phyloP scores from a whole-genome alignment of 2,888 invertebrate species.

The Eurytoma californica region DNA sequence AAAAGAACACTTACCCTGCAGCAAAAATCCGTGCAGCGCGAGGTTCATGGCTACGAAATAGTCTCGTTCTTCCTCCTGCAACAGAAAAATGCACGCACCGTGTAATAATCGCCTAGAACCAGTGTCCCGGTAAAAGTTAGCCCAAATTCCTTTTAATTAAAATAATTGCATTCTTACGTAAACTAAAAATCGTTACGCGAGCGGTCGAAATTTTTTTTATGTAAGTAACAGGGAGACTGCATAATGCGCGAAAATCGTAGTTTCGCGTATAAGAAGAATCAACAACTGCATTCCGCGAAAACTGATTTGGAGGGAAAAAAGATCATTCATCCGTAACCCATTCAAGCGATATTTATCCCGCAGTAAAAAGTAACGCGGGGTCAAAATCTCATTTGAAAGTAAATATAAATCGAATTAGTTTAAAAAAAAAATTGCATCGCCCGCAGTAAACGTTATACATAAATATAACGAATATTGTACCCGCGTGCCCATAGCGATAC shows the following conservation, averaged over 20 bases:
- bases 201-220: constrained; percentile 21
- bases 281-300: background rate
- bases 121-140: constrained; percentile 4
- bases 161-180: constrained; percentile 28
- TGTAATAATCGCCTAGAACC: constrained; percentile 7
- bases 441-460: no score
- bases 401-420: no score
- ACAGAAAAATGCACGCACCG: constrained; percentile 48
- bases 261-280: background rate
- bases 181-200: constrained; percentile 26
- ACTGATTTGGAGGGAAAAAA: no score
- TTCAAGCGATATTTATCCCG: no score
- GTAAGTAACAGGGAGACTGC: background rate
- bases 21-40: constrained; percentile 74
- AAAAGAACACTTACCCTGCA: constrained; percentile 67
- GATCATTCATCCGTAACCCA: no score
- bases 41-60: constrained; percentile 74
- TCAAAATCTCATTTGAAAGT: no score
- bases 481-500: no score
- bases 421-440: no score
- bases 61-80: constrained; percentile 66
- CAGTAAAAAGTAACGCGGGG: no score
- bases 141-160: constrained; percentile 36
- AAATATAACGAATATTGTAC: no score
- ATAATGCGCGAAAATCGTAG: constrained; percentile 13